Evolutionary conservation across 1,140 invertebrate genomes (phyloP), one percentile per base, ranked within the genome.

Genomic region (Drosophila auraria): DNA sequence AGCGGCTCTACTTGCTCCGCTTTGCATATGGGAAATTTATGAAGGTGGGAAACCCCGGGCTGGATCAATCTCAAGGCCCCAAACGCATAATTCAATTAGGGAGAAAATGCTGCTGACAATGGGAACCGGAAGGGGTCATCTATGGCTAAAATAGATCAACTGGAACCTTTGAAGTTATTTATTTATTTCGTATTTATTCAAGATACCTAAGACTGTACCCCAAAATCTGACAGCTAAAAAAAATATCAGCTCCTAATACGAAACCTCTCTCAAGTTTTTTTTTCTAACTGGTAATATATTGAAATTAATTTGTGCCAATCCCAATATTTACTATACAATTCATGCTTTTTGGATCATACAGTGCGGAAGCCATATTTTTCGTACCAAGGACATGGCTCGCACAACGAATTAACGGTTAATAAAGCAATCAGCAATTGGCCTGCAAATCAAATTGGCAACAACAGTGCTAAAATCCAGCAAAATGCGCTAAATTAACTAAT

Each of bases 401-500:
- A 72, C 5, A 17, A n/a, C 66, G 80, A 89, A 89, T 80, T 63
- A 87, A 81, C 84, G 73, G 74, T 90, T 89, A 87, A 89, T 87
- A 87, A 87, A 87, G 84, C 86, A 89, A 87, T 87, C 84, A 87
- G 79, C 71, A 79, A 56, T 77, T 70, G 81, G 69, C 61, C 82
- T 78, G 83, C 83, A 87, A 87, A 87, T 89, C 81, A 87, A 87
- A 87, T 89, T 87, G 84, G 81, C 79, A 79, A 66, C 79, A 78
- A 47, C 70, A 82, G 80, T 66, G 73, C 66, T 82, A 82, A 87
- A 89, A 78, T 84, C 87, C 70, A 81, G 75, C 84, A 87, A 87
- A 87, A 75, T 87, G 81, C 81, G 84, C 84, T 84, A 87, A 87
- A 87, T 87, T 87, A 87, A 89, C 84, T 72, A 89, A 83, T 76